These are phyloP conservation scores for Paramormyrops hopkinsi DNA, from an alignment of 2,797 vertebrate genomes.

Conservation along the genomic window DNA sequence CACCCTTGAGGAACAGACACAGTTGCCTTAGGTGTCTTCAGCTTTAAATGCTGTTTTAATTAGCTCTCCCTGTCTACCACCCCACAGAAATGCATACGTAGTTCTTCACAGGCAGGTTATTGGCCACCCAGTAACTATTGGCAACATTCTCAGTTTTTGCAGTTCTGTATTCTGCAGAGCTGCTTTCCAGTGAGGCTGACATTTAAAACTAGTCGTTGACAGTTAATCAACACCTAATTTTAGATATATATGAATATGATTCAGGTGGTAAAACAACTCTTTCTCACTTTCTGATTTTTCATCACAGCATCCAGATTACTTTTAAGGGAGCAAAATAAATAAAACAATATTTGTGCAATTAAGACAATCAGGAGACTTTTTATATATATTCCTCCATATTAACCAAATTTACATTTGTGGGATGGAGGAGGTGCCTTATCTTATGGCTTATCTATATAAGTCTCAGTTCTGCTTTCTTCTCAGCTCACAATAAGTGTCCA, in stretches of 20 bases:
- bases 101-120: neutral
- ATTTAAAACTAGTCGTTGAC: neutral
- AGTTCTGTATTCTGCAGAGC: neutral
- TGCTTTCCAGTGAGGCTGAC: neutral
- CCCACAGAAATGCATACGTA: neutral
- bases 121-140: neutral
- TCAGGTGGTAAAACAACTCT: neutral
- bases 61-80: neutral
- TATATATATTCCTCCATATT: neutral
- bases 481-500: neutral
- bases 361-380: neutral
- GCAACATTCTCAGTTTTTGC: neutral
- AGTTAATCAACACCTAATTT: neutral
- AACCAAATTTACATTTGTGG: neutral
- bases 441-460: neutral
- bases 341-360: neutral
- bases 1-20: slow-evolving; percentile 86
- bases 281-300: neutral
- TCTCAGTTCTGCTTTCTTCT: neutral
- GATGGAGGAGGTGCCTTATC: neutral
- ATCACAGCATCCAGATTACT: neutral
- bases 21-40: slow-evolving; percentile 77
- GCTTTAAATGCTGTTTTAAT: neutral
- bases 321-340: neutral
- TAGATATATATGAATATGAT: neutral